Evolutionary conservation across 2,797 vertebrate species (phyloP).

Genomic region (Erpetoichthys calabaricus): DNA sequence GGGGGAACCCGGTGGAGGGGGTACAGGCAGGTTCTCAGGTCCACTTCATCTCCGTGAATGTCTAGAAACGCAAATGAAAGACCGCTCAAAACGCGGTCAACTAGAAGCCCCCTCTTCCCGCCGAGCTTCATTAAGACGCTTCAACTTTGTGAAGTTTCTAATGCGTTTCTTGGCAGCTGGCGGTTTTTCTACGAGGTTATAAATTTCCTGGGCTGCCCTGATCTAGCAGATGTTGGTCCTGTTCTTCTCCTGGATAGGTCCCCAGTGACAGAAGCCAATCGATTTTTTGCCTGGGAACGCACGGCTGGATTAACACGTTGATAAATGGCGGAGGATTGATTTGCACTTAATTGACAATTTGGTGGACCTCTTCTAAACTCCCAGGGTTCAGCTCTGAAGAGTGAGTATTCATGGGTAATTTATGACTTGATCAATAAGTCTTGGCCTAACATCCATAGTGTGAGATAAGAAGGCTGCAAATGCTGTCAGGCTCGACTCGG

Average conservation of each 20-base stretch:
- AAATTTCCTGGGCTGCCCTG: conserved; percentile 33
- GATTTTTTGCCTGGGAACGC: conserved; percentile 29
- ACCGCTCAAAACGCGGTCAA: no score
- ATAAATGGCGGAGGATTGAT: conserved; percentile 85
- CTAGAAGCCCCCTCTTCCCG: no score
- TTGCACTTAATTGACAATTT: conserved; percentile 98
- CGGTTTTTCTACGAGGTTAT: conserved; percentile 33
- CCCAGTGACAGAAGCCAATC: conserved; percentile 38
- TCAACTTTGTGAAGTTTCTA: conserved; percentile 29
- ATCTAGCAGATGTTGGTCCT: conserved; percentile 33
- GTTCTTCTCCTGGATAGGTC: conserved; percentile 43
- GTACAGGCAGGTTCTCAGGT: no score
- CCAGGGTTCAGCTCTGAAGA: conserved; percentile 31
- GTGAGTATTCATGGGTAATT: conserved; percentile 48
- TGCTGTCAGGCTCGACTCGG: conserved; percentile 41
- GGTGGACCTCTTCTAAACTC: conserved; percentile 56
- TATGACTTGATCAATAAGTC: conserved; percentile 53
- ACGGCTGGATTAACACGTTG: conserved; percentile 51
- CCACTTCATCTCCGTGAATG: no score
- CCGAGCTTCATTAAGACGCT: conserved; percentile 9
- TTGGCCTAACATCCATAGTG: conserved; percentile 47
- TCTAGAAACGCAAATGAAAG: no score
- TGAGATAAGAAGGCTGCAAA: conserved; percentile 52
- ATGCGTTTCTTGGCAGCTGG: conserved; percentile 20
- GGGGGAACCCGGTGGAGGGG: no score